phyloP scores from a whole-genome alignment of 2,888 invertebrate species.

The Chloroclysta siterata region DNA sequence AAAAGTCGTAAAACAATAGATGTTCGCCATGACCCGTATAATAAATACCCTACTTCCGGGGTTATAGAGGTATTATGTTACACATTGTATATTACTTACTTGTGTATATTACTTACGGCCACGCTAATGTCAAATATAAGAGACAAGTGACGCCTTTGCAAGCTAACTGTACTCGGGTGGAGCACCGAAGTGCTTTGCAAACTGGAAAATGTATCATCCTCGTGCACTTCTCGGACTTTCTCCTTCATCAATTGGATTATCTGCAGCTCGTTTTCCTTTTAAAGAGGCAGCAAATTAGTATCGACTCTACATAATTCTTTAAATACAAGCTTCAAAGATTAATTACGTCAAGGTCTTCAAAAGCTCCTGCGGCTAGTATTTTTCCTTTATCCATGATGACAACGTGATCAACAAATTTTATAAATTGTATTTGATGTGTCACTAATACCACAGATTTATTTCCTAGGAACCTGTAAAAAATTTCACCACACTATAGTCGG shows the following conservation, averaged over 20 bases:
- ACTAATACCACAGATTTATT: constrained; percentile 90
- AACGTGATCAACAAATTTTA: constrained; percentile 87
- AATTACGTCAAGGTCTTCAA: constrained; percentile 69
- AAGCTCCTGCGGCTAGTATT: constrained; percentile 67
- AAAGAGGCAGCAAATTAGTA: constrained; percentile 1
- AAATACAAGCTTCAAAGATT: constrained; percentile 4
- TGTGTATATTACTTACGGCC: constrained; percentile 55
- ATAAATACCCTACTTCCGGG: too few relatives aligned
- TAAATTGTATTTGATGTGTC: constrained; percentile 94
- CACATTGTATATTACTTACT: too few relatives aligned
- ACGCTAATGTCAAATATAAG: constrained; percentile 60
- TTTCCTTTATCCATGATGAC: constrained; percentile 74
- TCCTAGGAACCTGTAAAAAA: constrained; percentile 74
- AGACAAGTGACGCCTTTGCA: constrained; percentile 62
- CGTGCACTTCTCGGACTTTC: constrained; percentile 65
- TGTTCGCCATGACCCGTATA: too few relatives aligned
- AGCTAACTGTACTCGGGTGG: constrained; percentile 62
- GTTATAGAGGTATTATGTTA: too few relatives aligned
- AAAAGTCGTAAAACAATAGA: too few relatives aligned
- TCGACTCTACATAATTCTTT: neutral
- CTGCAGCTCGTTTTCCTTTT: constrained; percentile 64
- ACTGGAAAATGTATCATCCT: constrained; percentile 53
- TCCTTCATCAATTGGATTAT: constrained; percentile 72
- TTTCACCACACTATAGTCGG: neutral
- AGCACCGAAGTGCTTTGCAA: constrained; percentile 50